Evolutionary conservation across 2,888 invertebrate genomes (phyloP).

Genomic region (Torymus tubicola): DNA sequence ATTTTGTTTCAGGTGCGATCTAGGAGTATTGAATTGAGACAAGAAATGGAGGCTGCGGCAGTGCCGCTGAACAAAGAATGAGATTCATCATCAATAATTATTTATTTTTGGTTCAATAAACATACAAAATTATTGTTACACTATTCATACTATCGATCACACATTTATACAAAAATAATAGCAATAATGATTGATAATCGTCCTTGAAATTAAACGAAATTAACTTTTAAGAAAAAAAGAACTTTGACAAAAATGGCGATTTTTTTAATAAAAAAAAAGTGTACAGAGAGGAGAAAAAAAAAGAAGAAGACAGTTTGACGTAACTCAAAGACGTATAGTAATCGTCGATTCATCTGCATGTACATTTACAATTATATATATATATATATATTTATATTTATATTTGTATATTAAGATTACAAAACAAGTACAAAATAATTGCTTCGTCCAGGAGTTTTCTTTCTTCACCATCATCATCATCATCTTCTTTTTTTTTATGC

Average conservation of each 20-base stretch:
- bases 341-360: constrained; percentile 59
- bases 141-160: constrained; percentile 75
- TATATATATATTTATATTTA: constrained; percentile 56
- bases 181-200: constrained; percentile 65
- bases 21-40: constrained; percentile 34
- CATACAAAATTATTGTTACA: constrained; percentile 76
- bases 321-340: constrained; percentile 69
- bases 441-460: constrained; percentile 67
- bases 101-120: constrained; percentile 77
- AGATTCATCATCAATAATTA: constrained; percentile 74
- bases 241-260: constrained; percentile 19
- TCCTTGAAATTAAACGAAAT: constrained; percentile 19
- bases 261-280: constrained; percentile 36
- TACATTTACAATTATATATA: constrained; percentile 56
- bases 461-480: constrained; percentile 17
- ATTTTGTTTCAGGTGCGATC: constrained; percentile 29
- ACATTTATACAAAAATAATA: constrained; percentile 76
- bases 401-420: constrained; percentile 62
- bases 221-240: constrained; percentile 9
- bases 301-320: constrained; percentile 51
- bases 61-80: constrained; percentile 50
- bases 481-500: constrained; percentile 45
- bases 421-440: constrained; percentile 73
- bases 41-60: constrained; percentile 42
- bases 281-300: constrained; percentile 39